Percentiles rank a stretch among this genome's conserved stretches.
These are phyloP conservation scores for Anguilla japonica DNA, from an alignment of 2,113 vertebrate genomes.

Conservation along the genomic window DNA sequence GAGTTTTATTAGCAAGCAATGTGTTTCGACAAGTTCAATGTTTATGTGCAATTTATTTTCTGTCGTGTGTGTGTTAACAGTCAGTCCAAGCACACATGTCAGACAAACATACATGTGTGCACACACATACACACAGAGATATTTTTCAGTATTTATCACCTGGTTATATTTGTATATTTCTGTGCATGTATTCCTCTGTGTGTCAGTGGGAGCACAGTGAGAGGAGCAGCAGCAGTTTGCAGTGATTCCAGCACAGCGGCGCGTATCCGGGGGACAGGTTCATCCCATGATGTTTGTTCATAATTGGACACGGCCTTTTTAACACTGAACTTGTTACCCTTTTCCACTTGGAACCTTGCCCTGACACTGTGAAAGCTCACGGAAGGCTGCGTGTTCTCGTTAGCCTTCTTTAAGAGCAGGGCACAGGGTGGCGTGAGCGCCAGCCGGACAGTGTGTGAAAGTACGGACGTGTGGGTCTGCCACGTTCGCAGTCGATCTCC, in stretches of 20 bases:
- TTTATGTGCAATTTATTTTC: not conserved
- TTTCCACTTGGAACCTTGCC: not conserved
- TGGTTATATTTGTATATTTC: not conserved
- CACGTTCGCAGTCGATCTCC: not conserved
- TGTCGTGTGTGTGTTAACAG: too few relatives aligned
- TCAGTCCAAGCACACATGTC: too few relatives aligned
- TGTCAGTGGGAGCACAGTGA: not conserved
- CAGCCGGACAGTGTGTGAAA: not conserved
- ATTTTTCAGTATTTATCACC: not conserved
- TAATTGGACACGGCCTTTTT: not conserved
- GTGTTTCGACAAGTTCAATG: not conserved
- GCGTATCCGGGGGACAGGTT: not conserved
- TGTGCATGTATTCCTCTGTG: not conserved
- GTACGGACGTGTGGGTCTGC: not conserved
- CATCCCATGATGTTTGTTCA: not conserved
- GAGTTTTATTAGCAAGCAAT: too few relatives aligned
- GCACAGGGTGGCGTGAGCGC: too few relatives aligned
- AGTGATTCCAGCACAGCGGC: not conserved
- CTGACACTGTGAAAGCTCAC: not conserved
- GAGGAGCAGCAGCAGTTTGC: not conserved
- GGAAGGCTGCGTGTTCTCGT: not conserved
- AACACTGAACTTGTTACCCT: not conserved
- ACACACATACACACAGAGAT: not conserved
- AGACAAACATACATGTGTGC: not conserved
- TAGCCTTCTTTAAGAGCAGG: not conserved